phyloP scores from a whole-genome alignment of 2,888 invertebrate genomes.

The Sinotaia quadrata region DNA sequence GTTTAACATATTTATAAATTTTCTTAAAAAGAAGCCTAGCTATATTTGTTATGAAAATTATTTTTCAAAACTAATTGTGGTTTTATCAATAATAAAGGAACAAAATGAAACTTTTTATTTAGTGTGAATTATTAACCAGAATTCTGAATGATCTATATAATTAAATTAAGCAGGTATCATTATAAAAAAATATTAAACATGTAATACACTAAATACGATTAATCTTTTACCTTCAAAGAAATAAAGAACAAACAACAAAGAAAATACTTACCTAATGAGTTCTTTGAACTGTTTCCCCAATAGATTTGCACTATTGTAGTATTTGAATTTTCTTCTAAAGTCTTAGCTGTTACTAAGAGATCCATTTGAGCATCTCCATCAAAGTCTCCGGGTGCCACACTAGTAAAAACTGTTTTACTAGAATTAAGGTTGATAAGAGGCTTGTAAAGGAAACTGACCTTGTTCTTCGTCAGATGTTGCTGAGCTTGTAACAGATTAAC shows the following conservation, averaged over 20 bases:
- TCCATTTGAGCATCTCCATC: slow-evolving; percentile 97
- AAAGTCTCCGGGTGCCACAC: slow-evolving; percentile 93
- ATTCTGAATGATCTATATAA: no score
- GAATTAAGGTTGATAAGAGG: slow-evolving; percentile 36
- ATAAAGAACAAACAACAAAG: background rate
- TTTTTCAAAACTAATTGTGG: no score
- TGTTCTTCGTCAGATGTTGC: slow-evolving; percentile 40
- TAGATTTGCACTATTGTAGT: slow-evolving; percentile 48
- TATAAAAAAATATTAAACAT: no score
- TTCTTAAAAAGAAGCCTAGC: no score
- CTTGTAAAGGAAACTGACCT: slow-evolving; percentile 35
- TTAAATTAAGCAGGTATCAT: no score
- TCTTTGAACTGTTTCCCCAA: slow-evolving; percentile 46
- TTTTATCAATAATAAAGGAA: no score
- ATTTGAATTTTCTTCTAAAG: background rate
- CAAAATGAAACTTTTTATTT: no score
- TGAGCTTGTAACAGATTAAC: slow-evolving; percentile 51
- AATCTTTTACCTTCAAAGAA: background rate
- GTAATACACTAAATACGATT: no score
- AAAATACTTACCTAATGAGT: slow-evolving; percentile 33
- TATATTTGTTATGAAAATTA: no score
- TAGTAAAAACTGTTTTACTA: slow-evolving; percentile 72
- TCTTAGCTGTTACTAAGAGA: slow-evolving; percentile 78
- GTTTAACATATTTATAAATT: no score
- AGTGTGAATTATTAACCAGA: no score